Percentiles rank a stretch among this genome's conserved stretches.
Conservation (phyloP, 2,888 invertebrate species). For the Drosophila kuntzei region DNA sequence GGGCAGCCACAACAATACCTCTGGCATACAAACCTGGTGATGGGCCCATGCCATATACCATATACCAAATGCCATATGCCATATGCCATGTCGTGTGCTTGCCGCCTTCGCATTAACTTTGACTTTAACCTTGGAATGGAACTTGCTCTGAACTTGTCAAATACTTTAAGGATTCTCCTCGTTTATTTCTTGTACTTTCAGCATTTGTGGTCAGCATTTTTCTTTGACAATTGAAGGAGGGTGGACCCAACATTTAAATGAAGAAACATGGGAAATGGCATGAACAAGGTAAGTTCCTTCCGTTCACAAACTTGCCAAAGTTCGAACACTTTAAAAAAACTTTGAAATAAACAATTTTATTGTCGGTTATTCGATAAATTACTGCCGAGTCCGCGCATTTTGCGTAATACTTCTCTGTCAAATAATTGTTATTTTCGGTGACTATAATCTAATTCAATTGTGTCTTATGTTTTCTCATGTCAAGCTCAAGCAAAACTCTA, state of each 20-base stretch:
- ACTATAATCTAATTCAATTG: too few relatives aligned
- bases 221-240: conserved; percentile 59
- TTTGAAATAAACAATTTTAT: not conserved
- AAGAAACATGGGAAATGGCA: conserved; percentile 93
- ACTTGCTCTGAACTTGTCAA: conserved; percentile 55
- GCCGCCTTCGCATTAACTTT: conserved; percentile 37
- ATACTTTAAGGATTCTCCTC: conserved; percentile 27
- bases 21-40: conserved; percentile 5
- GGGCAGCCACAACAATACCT: conserved; percentile 42
- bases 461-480: too few relatives aligned
- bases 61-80: not conserved
- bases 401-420: too few relatives aligned
- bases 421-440: too few relatives aligned
- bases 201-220: conserved; percentile 48
- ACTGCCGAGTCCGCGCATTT: too few relatives aligned
- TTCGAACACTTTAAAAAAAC: not conserved
- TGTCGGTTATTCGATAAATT: too few relatives aligned
- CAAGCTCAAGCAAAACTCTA: too few relatives aligned
- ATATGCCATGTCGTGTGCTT: conserved; percentile 7
- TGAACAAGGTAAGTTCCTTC: conserved; percentile 91
- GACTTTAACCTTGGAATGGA: conserved; percentile 36
- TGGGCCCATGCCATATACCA: not conserved
- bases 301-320: not conserved
- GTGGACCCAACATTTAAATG: conserved; percentile 79
- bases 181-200: conserved; percentile 40